A percentile compares a stretch with the other conserved stretches of the same genome.
phyloP scores from a whole-genome alignment of 1,140 invertebrate genomes.

The Caenorhabditis elegans region DNA sequence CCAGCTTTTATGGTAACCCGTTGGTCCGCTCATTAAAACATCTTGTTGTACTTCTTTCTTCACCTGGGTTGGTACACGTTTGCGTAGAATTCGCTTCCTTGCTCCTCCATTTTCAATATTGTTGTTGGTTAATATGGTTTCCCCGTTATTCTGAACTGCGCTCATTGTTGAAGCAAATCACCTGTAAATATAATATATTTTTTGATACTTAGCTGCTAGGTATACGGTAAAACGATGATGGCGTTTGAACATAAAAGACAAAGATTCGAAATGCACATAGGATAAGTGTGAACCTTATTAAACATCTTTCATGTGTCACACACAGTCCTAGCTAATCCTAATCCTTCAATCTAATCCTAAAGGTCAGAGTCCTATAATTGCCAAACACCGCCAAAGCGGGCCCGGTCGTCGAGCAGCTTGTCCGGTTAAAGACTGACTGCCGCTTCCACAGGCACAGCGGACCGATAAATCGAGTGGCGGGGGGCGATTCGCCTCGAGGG shows the following conservation, averaged over 20 bases:
- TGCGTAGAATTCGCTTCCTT: neutral
- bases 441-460: constrained; percentile 8
- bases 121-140: neutral
- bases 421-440: neutral
- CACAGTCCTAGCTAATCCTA: constrained; percentile 1
- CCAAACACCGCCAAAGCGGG: neutral
- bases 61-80: neutral
- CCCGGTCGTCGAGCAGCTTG: neutral
- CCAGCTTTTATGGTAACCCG: constrained; percentile 11
- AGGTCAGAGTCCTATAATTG: neutral
- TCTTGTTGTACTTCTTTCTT: neutral
- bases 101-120: neutral
- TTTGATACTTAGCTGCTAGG: neutral
- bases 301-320: neutral
- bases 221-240: neutral
- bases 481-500: constrained; percentile 13
- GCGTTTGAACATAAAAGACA: no score
- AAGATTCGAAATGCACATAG: no score
- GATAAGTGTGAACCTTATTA: neutral
- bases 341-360: neutral
- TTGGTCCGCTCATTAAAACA: neutral
- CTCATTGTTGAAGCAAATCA: constrained; percentile 9
- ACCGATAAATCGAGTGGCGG: constrained; percentile 27
- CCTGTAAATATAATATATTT: neutral
- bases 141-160: neutral